A percentile compares a stretch with the other conserved stretches of the same genome.
Conservation (phyloP, 2,113 vertebrate genomes). For the Notechis scutatus region DNA sequence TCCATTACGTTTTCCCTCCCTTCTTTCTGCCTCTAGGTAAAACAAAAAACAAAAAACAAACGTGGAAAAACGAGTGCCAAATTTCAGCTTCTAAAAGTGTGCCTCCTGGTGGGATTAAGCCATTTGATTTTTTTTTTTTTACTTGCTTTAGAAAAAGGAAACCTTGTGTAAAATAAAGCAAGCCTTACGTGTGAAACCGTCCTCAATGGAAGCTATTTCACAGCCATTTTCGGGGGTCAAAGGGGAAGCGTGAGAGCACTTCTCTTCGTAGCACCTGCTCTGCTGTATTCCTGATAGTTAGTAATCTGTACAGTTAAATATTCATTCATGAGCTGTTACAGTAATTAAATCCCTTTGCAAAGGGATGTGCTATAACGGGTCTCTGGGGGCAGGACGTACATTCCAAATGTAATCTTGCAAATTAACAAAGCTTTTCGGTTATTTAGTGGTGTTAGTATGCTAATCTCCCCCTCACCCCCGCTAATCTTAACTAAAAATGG, state of each 20-base stretch:
- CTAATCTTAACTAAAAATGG: background rate
- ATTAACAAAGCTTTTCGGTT: slow-evolving; percentile 23
- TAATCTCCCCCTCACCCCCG: background rate
- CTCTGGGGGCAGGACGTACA: slow-evolving; percentile 14
- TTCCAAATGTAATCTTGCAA: slow-evolving; percentile 24
- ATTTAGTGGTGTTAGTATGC: background rate
- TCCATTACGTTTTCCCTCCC: background rate
- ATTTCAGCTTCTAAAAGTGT: background rate
- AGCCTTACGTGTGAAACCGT: background rate
- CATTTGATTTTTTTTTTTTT: background rate
- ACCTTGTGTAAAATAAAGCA: background rate
- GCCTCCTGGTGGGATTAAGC: background rate
- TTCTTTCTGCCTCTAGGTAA: background rate
- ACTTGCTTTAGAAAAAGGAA: background rate
- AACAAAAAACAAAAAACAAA: background rate
- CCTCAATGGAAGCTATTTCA: background rate
- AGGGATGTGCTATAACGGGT: slow-evolving; percentile 11
- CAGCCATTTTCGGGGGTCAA: background rate
- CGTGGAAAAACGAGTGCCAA: background rate
- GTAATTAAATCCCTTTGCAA: slow-evolving; percentile 30
- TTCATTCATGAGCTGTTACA: slow-evolving; percentile 30
- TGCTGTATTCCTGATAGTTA: background rate
- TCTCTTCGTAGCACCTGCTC: background rate
- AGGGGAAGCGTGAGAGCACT: background rate
- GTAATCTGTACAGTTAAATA: slow-evolving; percentile 21